Conservation (phyloP, 2,888 invertebrate species). For the Drepanosiphum platanoidis region DNA sequence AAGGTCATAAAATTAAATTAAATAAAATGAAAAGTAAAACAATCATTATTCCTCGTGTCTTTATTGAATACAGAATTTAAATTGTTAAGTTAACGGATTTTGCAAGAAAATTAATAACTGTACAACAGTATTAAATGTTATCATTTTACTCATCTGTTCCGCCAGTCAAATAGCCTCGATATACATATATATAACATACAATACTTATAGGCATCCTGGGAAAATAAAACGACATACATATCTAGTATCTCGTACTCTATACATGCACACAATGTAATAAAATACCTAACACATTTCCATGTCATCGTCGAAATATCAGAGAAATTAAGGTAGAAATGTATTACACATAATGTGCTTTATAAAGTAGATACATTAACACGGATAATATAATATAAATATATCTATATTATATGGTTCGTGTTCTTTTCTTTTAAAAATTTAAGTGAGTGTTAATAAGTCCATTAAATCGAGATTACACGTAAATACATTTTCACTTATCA, state of each 20-base stretch:
- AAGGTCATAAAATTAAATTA: not conserved
- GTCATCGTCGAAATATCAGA: not conserved
- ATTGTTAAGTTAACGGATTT: constrained; percentile 15
- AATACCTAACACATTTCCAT: constrained; percentile 10
- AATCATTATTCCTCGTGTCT: constrained; percentile 18
- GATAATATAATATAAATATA: no score
- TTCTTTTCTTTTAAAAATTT: not conserved
- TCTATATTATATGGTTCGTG: not conserved
- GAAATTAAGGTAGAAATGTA: constrained; percentile 5
- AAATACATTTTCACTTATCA: not conserved
- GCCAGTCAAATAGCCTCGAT: constrained; percentile 47
- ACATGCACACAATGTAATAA: not conserved
- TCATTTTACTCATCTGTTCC: constrained; percentile 54
- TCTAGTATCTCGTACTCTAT: no score
- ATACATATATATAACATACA: constrained; percentile 13
- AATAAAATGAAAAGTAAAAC: not conserved
- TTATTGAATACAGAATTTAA: constrained; percentile 13
- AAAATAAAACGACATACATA: constrained; percentile 25
- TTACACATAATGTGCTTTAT: not conserved
- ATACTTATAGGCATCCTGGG: constrained; percentile 24
- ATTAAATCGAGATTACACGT: not conserved
- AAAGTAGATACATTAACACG: not conserved
- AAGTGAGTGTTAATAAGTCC: not conserved
- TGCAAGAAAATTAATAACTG: constrained; percentile 37
- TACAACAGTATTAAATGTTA: constrained; percentile 26